These are phyloP conservation scores for Caenorhabditis sinica DNA, from an alignment of 2,888 invertebrate genomes.

Conservation along the genomic window DNA sequence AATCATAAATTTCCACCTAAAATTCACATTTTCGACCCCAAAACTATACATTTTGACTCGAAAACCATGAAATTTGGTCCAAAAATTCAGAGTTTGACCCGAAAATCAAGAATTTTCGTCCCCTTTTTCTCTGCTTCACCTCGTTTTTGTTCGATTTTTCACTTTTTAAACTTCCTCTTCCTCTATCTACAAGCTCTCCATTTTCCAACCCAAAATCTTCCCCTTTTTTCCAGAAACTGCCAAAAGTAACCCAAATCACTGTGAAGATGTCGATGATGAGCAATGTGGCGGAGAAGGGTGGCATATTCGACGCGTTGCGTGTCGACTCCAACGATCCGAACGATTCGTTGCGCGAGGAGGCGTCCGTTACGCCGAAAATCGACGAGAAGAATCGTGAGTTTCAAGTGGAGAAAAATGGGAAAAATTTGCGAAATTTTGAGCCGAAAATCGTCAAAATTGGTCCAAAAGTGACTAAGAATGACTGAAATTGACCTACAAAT, in stretches of 20 bases:
- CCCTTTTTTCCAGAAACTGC: slow-evolving; percentile 53
- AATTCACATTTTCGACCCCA: not conserved
- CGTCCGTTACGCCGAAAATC: slow-evolving; percentile 47
- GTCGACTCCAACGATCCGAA: slow-evolving; percentile 60
- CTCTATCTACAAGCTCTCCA: slow-evolving; percentile 6
- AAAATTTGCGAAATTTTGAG: too few species aligned
- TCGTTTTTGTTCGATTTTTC: not conserved
- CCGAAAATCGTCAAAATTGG: not conserved
- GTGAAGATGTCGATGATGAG: slow-evolving; percentile 52
- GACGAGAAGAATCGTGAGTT: slow-evolving; percentile 59
- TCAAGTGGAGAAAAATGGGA: too few species aligned
- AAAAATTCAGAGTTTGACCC: not conserved
- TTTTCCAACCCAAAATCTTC: not conserved
- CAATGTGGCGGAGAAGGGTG: slow-evolving; percentile 55
- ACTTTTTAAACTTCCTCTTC: not conserved
- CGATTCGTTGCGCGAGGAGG: slow-evolving; percentile 49
- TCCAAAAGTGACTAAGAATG: not conserved
- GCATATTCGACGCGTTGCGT: slow-evolving; percentile 58
- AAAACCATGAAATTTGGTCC: not conserved
- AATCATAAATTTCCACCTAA: too few species aligned
- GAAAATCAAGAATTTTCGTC: not conserved
- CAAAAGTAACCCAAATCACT: slow-evolving; percentile 43
- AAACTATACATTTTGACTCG: not conserved
- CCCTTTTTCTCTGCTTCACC: not conserved
- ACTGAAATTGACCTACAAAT: not conserved